Base-by-base conservation (phyloP, 2,888 invertebrate species). In the Abrostola tripartita region DNA sequence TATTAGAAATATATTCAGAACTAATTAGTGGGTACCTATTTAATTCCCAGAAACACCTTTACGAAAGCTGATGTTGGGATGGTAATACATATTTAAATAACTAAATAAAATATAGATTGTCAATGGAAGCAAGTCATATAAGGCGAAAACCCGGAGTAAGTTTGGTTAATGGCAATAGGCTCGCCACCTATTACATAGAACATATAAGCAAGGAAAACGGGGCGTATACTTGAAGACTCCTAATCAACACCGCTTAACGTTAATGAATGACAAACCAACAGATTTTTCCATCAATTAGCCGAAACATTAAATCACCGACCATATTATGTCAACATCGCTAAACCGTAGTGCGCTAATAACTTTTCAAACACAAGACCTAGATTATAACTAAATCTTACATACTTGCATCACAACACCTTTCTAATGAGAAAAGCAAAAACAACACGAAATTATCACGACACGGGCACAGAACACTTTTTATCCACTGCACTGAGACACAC, bases 371-470 rank as follows among this genome's bases (percentile, higher is more conserved):
- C 53, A 54, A 79, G 73, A 74, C 78, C 80, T 60, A 79, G 68
- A 68, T 79, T 65, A 65, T 52, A 68, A 61, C 65, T 79, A 37
- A 65, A 68, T 64, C 70, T 64, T 24, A 41, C 81, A 78, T 80
- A 78, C 80, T 71, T 71, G 78, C 78, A 78, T 79, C 67, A 58
- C 35, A 44, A 53, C 55, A 36, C 64, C 61, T 67, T 65, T 80
- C 62, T 65, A 62, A 65, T n/a, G 14, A 61, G 50, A 50, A 44
- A 64, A 49, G 8, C 5, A 41, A 12, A 38, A 14, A 57, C 55
- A 61, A 55, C 68, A 75, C 71, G 50, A 24, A 38, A 40, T 9
- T 9, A 47, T 52, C 72, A 72, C 72, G 71, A 52, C 81, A 78
- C 67, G 61, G 62, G 51, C 71, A 81, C 76, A 47, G 35, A 55